Conservation (phyloP, 2,797 vertebrate genomes). For the Falco peregrinus region DNA sequence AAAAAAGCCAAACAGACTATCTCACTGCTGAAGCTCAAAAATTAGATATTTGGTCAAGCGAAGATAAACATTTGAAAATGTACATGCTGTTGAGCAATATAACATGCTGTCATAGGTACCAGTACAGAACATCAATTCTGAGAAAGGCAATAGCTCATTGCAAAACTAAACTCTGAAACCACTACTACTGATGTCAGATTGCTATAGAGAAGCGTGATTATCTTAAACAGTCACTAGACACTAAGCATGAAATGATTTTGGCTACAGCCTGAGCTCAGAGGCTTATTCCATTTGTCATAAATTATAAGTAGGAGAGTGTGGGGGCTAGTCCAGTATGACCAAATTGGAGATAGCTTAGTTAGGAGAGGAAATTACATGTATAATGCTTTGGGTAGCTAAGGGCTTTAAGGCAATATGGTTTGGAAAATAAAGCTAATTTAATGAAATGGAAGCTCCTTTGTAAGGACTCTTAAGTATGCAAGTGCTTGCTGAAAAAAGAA, state of each 20-base stretch:
- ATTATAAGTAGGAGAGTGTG: not conserved
- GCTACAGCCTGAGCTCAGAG: not conserved
- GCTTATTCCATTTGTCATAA: not conserved
- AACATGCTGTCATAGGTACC: constrained; percentile 35
- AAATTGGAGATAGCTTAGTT: not conserved
- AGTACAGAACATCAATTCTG: constrained; percentile 52
- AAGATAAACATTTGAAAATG: not conserved
- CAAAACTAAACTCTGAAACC: constrained; percentile 55
- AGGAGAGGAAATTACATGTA: not conserved
- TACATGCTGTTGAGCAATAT: not conserved
- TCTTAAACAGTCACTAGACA: constrained; percentile 42
- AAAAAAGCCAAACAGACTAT: too few species aligned
- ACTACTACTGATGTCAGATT: constrained; percentile 46
- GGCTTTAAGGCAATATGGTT: not conserved
- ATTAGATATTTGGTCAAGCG: not conserved
- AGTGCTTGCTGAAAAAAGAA: not conserved
- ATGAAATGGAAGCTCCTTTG: not conserved
- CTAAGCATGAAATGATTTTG: constrained; percentile 37
- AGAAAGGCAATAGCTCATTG: constrained; percentile 52
- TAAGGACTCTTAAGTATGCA: not conserved
- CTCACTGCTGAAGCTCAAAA: not conserved
- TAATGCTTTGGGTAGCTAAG: not conserved
- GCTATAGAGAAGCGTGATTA: constrained; percentile 64
- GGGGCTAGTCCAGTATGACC: not conserved
- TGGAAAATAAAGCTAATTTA: not conserved